A percentile compares a stretch with the other conserved stretches of the same genome.
phyloP scores from a whole-genome alignment of 2,888 invertebrate genomes.

The Pristionchus exspectatus region DNA sequence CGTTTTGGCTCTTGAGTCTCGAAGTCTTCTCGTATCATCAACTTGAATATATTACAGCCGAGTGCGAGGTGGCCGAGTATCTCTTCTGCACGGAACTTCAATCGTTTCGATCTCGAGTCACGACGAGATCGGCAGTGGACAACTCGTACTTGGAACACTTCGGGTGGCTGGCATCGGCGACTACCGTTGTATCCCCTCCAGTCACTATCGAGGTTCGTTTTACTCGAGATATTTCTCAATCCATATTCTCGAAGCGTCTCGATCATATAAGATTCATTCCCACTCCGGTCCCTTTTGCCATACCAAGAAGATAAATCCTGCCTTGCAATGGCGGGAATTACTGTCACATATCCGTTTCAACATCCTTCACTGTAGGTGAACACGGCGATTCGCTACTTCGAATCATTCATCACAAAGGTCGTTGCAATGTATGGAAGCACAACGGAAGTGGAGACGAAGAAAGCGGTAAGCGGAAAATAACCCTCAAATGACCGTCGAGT shows the following conservation, averaged over 20 bases:
- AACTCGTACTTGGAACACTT: conserved; percentile 37
- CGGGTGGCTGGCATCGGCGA: conserved; percentile 8
- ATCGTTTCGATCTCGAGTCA: not conserved
- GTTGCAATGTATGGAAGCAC: conserved; percentile 29
- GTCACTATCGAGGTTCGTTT: not conserved
- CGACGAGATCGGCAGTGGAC: not conserved
- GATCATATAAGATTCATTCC: too few relatives aligned
- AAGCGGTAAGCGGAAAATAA: not conserved
- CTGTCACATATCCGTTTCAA: not conserved
- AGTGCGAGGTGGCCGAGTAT: not conserved
- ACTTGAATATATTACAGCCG: not conserved
- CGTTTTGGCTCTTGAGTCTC: not conserved
- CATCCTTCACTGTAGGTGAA: not conserved
- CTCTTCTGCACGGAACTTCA: conserved; percentile 39
- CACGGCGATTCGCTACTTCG: conserved; percentile 33
- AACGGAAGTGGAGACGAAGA: conserved; percentile 46
- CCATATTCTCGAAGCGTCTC: too few relatives aligned
- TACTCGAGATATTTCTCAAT: not conserved
- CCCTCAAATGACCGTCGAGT: too few relatives aligned
- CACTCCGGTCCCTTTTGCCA: too few relatives aligned
- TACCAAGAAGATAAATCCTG: too few relatives aligned
- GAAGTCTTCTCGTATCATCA: too few relatives aligned
- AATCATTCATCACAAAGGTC: conserved; percentile 44
- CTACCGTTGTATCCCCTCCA: conserved; percentile 4
- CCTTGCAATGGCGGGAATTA: too few relatives aligned